A percentile compares a stretch with the other conserved stretches of the same genome.
phyloP scores from a whole-genome alignment of 2,888 invertebrate species.

The Drosophila helvetica region DNA sequence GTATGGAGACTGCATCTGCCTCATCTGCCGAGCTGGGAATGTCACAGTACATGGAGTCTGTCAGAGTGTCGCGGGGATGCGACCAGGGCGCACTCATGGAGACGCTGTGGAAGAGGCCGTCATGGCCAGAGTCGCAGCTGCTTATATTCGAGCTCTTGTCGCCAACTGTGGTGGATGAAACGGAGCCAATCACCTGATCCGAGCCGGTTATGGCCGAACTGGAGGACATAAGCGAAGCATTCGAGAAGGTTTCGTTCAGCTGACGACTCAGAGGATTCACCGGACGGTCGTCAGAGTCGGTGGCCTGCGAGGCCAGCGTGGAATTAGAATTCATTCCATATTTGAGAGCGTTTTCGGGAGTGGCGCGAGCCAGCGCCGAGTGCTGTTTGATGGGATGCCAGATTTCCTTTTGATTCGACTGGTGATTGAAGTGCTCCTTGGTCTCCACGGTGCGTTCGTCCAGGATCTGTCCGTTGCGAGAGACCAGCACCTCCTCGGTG shows the following conservation, averaged over 20 bases:
- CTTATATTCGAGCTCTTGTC: conserved; percentile 77
- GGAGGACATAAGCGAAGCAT: conserved; percentile 66
- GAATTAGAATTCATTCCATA: conserved; percentile 66
- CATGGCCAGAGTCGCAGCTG: conserved; percentile 81
- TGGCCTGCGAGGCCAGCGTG: conserved; percentile 58
- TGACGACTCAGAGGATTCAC: conserved; percentile 51
- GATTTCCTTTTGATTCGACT: conserved; percentile 87
- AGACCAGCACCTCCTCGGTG: conserved; percentile 89
- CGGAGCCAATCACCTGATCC: conserved; percentile 59
- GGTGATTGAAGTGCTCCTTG: conserved; percentile 89
- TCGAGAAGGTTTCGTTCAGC: conserved; percentile 73
- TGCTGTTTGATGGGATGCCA: conserved; percentile 85
- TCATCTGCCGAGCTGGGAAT: conserved; percentile 70
- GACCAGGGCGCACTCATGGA: conserved; percentile 68
- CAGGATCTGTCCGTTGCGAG: conserved; percentile 87
- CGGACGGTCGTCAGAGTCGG: conserved; percentile 38
- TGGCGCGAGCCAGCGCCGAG: conserved; percentile 46
- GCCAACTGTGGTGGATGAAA: conserved; percentile 64
- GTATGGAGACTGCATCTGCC: conserved; percentile 55
- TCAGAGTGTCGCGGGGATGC: conserved; percentile 49
- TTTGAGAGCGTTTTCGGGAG: conserved; percentile 67
- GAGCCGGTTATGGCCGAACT: conserved; percentile 58
- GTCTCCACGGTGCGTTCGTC: conserved; percentile 89
- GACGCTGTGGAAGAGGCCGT: conserved; percentile 76
- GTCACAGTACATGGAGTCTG: conserved; percentile 71